These are phyloP conservation scores for Folsomia manolachei DNA, from an alignment of 2,888 invertebrate genomes.

Conservation along the genomic window DNA sequence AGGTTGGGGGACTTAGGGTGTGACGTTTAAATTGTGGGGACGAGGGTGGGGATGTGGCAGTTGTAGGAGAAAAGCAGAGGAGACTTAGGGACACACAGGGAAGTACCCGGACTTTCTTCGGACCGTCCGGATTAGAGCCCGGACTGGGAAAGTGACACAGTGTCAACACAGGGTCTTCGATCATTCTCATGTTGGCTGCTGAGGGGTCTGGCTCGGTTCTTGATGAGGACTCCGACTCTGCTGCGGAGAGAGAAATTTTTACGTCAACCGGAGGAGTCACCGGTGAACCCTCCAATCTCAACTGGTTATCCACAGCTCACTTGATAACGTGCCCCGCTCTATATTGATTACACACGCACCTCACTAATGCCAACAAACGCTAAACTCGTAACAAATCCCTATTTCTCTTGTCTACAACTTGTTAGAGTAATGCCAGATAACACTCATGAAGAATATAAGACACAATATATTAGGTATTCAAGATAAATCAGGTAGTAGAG, in stretches of 20 bases:
- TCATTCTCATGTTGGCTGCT: slow-evolving; percentile 51
- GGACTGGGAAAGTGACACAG: slow-evolving; percentile 51
- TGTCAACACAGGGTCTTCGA: slow-evolving; percentile 52
- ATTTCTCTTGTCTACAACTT: not conserved
- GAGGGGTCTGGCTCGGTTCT: slow-evolving; percentile 46
- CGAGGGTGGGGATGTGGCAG: slow-evolving; percentile 48
- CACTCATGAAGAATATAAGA: no score
- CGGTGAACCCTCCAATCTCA: slow-evolving; percentile 47
- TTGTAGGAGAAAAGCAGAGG: slow-evolving; percentile 50
- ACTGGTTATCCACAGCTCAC: slow-evolving; percentile 49
- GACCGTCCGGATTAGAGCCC: slow-evolving; percentile 50
- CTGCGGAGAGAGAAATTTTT: slow-evolving; percentile 42
- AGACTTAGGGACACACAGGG: slow-evolving; percentile 51
- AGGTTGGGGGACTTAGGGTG: slow-evolving; percentile 26
- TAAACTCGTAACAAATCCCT: not conserved
- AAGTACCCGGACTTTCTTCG: slow-evolving; percentile 50
- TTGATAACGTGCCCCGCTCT: not conserved
- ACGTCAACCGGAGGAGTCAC: slow-evolving; percentile 50
- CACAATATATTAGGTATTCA: no score
- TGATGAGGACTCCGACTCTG: slow-evolving; percentile 49
- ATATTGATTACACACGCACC: no score
- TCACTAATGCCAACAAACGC: no score
- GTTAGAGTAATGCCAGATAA: no score
- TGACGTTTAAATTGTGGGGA: slow-evolving; percentile 32
- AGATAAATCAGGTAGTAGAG: no score